Evolutionary conservation across 2,797 vertebrate species (phyloP).

Genomic region (Galagoides demidoff): DNA sequence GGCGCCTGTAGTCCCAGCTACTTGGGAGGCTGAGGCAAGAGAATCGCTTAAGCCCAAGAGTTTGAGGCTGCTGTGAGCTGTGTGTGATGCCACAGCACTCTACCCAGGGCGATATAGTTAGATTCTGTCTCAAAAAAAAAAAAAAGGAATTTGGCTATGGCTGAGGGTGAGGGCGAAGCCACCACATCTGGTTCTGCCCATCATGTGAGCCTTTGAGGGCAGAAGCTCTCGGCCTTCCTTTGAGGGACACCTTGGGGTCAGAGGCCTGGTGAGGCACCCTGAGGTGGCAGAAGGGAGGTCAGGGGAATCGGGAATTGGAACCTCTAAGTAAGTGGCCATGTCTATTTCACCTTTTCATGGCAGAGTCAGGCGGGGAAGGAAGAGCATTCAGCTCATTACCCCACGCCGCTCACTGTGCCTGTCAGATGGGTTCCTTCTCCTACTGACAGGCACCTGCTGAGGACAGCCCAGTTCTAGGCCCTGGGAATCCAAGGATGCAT

Average conservation of each 20-base stretch:
- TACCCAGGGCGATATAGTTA: too few species aligned
- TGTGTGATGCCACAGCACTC: too few species aligned
- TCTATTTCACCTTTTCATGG: neutral
- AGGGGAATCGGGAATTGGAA: accelerated
- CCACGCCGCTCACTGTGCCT: accelerated
- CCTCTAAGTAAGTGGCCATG: accelerated
- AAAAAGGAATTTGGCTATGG: too few species aligned
- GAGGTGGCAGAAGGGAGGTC: accelerated
- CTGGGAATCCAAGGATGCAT: accelerated
- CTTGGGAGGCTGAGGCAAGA: too few species aligned
- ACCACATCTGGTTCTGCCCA: accelerated
- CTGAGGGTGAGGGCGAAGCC: accelerated
- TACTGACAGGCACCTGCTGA: accelerated
- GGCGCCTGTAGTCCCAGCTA: too few species aligned
- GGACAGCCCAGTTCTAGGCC: accelerated
- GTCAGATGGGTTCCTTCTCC: too few species aligned
- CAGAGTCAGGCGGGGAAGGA: neutral
- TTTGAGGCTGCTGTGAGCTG: too few species aligned
- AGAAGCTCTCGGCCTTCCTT: too few species aligned
- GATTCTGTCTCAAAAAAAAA: too few species aligned
- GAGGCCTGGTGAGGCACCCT: accelerated
- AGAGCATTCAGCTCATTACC: accelerated
- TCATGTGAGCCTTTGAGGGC: accelerated
- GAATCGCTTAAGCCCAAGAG: too few species aligned
- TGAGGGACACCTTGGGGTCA: too few species aligned